Base-by-base conservation (phyloP, 1,140 invertebrate genomes). In the Ceratina calcarata region DNA sequence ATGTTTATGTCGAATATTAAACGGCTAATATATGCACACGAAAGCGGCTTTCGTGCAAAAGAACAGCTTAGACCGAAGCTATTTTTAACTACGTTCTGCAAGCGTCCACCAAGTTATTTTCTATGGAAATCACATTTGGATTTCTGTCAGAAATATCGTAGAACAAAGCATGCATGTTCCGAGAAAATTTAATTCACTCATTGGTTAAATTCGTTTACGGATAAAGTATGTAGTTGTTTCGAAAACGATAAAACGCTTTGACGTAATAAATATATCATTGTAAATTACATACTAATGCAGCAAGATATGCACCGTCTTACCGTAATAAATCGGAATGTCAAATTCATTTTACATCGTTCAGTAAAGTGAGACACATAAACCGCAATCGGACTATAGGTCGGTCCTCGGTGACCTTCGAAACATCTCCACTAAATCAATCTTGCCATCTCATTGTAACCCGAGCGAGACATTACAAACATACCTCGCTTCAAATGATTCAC, bases 1-100 rank as follows among this genome's bases (percentile, higher is more conserved):
- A 65, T 66, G 24, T 37, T 74, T 65, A 64, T 37, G 45, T 15
- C 7, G 45, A 20, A 64, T 74, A 55, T 27, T 37, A 64, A n/a
- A 73, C 12, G 58, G 15, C 22, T 12, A 62, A 64, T 73, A 37
- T 64, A 27, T 32, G 24, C 58, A 16, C 13, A 60, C 45, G 60
- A 20, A 13, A 55, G n/a, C 22, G 32, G 0, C 37, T 16, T 12
- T n/a, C 0, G 16, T 51, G 49, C 16, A 15, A 68, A 27, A 55
- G 22, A 16, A 55, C 66, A 16, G 45, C 49, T 51, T 3, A 10
- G 49, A 27, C 4, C 3, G 49, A 18, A 45, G 62, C 32, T 64
- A 37, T 64, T 27, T 27, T 32, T 57, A 57, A 13, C 15, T 13
- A n/a, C 15, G 55, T 57, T 57, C 10, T 20, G n/a, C 53, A 55